phyloP scores from a whole-genome alignment of 2,113 vertebrate species.

The Epinephelus fuscoguttatus region DNA sequence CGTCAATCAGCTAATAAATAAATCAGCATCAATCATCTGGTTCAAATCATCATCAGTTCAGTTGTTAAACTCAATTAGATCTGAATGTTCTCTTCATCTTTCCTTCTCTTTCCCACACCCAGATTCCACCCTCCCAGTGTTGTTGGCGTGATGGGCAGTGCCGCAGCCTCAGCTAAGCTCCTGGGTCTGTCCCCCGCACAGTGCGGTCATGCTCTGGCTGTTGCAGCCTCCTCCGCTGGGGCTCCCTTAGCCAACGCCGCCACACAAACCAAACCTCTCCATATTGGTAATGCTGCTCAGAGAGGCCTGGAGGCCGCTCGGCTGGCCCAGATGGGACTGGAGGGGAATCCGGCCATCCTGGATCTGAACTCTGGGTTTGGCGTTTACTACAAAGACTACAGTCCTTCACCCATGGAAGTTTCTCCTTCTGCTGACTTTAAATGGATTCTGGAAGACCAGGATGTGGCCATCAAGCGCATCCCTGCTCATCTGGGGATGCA shows the following conservation, averaged over 20 bases:
- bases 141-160: conserved; percentile 93
- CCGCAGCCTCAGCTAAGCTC: conserved; percentile 91
- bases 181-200: conserved; percentile 83
- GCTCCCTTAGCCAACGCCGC: conserved; percentile 94
- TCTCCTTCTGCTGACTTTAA: conserved; percentile 75
- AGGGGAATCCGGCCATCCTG: conserved; percentile 89
- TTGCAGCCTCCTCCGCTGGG: conserved; percentile 92
- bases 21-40: no score
- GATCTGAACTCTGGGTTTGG: conserved; percentile 89
- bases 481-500: conserved; percentile 94
- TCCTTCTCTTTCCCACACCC: conserved; percentile 11
- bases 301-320: conserved; percentile 90
- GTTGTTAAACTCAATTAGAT: not conserved
- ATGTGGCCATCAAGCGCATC: conserved; percentile 92
- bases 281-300: conserved; percentile 90
- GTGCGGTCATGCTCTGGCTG: conserved; percentile 89
- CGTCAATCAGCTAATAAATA: no score
- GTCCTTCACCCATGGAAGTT: conserved; percentile 79
- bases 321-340: conserved; percentile 89
- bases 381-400: conserved; percentile 92
- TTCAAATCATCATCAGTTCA: not conserved
- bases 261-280: conserved; percentile 95
- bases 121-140: conserved; percentile 96
- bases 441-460: conserved; percentile 92
- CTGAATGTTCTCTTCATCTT: not conserved